Evolutionary conservation across 2,113 vertebrate genomes (phyloP).

Genomic region (Tylochromis polylepis): DNA sequence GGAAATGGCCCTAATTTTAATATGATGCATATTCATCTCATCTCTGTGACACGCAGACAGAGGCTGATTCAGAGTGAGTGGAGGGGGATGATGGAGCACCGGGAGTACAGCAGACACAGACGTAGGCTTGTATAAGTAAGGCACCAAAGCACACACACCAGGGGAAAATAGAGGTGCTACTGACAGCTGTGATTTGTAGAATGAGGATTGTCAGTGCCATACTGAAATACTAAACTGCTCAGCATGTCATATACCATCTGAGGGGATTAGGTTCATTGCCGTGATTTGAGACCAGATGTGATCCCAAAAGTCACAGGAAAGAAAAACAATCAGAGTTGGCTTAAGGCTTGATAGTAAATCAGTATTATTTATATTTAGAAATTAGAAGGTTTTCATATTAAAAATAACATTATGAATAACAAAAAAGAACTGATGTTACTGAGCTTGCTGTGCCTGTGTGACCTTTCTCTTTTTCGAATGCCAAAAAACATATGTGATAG

Average conservation of each 20-base stretch:
- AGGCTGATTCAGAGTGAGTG: neutral
- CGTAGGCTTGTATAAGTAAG: neutral
- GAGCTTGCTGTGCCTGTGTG: neutral
- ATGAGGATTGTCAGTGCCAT: neutral
- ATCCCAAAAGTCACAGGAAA: neutral
- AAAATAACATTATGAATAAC: neutral
- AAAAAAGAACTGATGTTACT: neutral
- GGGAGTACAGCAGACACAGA: neutral
- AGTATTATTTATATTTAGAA: neutral
- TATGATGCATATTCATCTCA: slow-evolving; percentile 42
- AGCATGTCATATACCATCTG: neutral
- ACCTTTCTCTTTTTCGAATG: neutral
- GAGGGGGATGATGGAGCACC: neutral
- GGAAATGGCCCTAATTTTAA: slow-evolving; percentile 29
- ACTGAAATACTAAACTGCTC: neutral
- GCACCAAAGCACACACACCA: neutral
- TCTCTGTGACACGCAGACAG: neutral
- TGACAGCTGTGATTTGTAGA: neutral
- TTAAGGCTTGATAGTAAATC: neutral
- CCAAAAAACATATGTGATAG: neutral
- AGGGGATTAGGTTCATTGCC: neutral
- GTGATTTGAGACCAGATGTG: neutral
- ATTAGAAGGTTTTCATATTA: neutral
- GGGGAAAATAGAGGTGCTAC: neutral
- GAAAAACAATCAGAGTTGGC: neutral